Conservation (phyloP, 1,140 invertebrate species). For the Apis cerana region DNA sequence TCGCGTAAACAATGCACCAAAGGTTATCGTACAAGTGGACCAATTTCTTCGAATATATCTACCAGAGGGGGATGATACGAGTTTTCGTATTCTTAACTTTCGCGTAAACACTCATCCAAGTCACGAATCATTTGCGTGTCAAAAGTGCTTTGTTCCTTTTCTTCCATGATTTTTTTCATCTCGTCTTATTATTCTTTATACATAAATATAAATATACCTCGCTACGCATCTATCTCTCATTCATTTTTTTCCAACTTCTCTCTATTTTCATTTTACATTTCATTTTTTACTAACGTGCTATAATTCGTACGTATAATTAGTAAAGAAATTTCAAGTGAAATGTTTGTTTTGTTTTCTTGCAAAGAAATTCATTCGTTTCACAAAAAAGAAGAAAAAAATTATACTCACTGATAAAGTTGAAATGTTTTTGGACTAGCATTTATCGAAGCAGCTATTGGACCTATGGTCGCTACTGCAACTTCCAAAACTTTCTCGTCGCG, state of each 20-base stretch:
- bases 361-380: not conserved
- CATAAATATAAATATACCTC: too few relatives aligned
- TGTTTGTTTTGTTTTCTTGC: too few relatives aligned
- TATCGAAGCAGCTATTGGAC: slow-evolving; percentile 87
- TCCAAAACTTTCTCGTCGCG: slow-evolving; percentile 86
- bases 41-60: slow-evolving; percentile 52
- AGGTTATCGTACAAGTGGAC: slow-evolving; percentile 49
- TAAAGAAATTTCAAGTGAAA: too few relatives aligned
- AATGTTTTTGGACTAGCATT: slow-evolving; percentile 89
- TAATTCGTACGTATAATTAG: too few relatives aligned
- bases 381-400: not conserved
- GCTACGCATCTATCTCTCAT: not conserved
- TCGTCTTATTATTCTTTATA: not conserved
- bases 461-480: slow-evolving; percentile 85
- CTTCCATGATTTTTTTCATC: not conserved
- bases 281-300: too few relatives aligned
- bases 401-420: slow-evolving; percentile 87
- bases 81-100: slow-evolving; percentile 34
- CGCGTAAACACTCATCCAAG: slow-evolving; percentile 33
- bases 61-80: slow-evolving; percentile 1
- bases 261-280: too few relatives aligned
- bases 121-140: slow-evolving; percentile 15
- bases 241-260: too few relatives aligned
- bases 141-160: not conserved
- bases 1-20: slow-evolving; percentile 29